phyloP scores from a whole-genome alignment of 2,888 invertebrate genomes.

The Apantesis nais region DNA sequence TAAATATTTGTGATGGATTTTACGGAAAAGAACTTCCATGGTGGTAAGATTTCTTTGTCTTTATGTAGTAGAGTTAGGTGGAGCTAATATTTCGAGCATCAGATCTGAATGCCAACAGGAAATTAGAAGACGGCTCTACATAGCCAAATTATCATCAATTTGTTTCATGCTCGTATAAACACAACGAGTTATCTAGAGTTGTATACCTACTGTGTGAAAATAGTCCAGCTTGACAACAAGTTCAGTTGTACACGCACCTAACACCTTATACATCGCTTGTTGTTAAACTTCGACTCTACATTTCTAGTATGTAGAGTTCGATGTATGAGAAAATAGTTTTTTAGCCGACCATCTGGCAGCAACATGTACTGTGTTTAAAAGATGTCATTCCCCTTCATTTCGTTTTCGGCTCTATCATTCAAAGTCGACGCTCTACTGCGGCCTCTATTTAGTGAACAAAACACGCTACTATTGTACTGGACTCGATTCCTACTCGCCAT shows the following conservation, averaged over 20 bases:
- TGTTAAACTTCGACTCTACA: constrained; percentile 22
- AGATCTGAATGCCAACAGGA: constrained; percentile 10
- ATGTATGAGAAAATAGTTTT: constrained; percentile 47
- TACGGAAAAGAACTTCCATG: background rate
- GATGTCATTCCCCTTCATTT: constrained; percentile 65
- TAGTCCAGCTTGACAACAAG: constrained; percentile 34
- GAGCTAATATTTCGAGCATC: background rate
- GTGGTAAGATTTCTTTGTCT: constrained; percentile 3
- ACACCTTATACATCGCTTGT: constrained; percentile 42
- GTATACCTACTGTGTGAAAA: constrained; percentile 20
- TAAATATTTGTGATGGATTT: background rate
- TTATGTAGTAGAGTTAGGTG: background rate
- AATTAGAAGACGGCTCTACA: constrained; percentile 9
- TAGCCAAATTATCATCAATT: constrained; percentile 30
- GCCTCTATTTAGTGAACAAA: constrained; percentile 49
- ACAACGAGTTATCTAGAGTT: constrained; percentile 35
- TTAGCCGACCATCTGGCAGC: constrained; percentile 57
- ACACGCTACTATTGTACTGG: constrained; percentile 47
- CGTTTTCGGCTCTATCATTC: constrained; percentile 57
- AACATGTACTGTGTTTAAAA: constrained; percentile 57
- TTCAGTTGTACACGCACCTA: constrained; percentile 5
- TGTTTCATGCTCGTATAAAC: constrained; percentile 28
- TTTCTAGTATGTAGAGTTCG: constrained; percentile 30
- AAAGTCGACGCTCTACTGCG: constrained; percentile 54
- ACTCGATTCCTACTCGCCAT: constrained; percentile 4